Base-by-base conservation (phyloP, 1,140 invertebrate species). In the Pseudoatta argentina region DNA sequence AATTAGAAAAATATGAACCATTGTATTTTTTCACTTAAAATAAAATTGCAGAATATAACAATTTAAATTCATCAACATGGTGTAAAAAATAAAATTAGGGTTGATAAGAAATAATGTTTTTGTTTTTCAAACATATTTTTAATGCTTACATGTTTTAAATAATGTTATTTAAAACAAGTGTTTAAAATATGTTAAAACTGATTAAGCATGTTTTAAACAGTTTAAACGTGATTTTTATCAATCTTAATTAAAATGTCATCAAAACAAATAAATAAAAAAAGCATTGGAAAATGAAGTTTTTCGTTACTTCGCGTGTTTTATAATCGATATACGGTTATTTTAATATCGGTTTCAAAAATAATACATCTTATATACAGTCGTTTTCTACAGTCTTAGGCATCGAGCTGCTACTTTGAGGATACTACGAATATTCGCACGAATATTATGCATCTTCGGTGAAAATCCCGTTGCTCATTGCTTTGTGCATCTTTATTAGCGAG, bases 271-370 rank as follows among this genome's bases (percentile, higher is more conserved):
- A 59, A 30, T 55, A 83, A 30, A 39, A 61, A 53, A 64, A 16
- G 90, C 34, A 48, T 39, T 59, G 77, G 82, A 88, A 88, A 89
- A 91, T 88, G 87, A 55, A 86, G 75, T 91, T 94, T 93, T 93
- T 93, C 91, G 93, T 94, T 94, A 94, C 93, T 90, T 94, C 91
- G 86, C 87, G 90, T 91, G 92, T 94, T 91, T 87, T 34, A 93
- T 93, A 93, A 24, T 94, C 93, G 90, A 91, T 91, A 93, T 92
- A 91, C 81, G 89, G 88, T 91, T 91, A 92, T 93, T 92, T 92
- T 91, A 92, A 85, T 72, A 55, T 82, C 39, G 27, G 0, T 77
- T 78, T 87, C 6, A 7, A 27, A 91, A 87, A 90, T 92, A 91
- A 93, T 92, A 91, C 8, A 44, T 10, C 39, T 91, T 86, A 90